Base-by-base conservation (phyloP, 2,888 invertebrate species). In the Cephonodes hylas region DNA sequence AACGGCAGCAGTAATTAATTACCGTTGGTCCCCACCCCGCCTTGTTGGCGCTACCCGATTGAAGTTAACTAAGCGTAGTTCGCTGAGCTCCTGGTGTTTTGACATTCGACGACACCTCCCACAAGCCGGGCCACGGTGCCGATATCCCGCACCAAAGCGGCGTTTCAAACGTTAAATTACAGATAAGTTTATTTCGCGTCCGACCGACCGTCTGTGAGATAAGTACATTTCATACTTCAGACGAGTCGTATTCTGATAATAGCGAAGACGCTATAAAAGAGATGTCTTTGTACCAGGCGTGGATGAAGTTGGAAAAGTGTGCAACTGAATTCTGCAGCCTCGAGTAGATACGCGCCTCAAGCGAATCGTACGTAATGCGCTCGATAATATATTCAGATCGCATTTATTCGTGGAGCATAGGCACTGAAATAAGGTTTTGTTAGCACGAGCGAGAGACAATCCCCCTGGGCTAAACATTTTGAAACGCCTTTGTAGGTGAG, bases 381-480 rank as follows among this genome's bases (percentile, higher is more conserved):
- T 81, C 84, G 87, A 87, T 89, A 89, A 90, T 89, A 89, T 88
- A 90, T 91, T 90, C 90, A 77, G 82, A 89, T 89, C 83, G 86
- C 84, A 89, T 91, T 88, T 89, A 87, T 89, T 86, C 85, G 76
- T 71, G 72, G 77, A 84, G 80, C 81, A 85, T 87, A 85, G 86
- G 83, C 83, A 83, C 72, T 81, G 86, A 85, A 89, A 91, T 87
- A 83, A 86, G 88, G 84, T 86, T 88, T 83, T 83, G 85, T 83
- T 84, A 78, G 80, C 75, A 69, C 73, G 73, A 73, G 76, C 77
- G 82, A 84, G 25, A 53, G 81, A 84, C 85, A 83, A 83, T 86
- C 79, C 84, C 81, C 79, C 66, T 73, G 77, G 80, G 85, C 80
- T 77, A 80, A 74, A 80, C 77, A 79, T 77, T 82, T 77, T 74